Evolutionary conservation across 1,140 invertebrate species (phyloP), one percentile per base, ranked within the genome.

Genomic region (Druon quercuslanigerum): DNA sequence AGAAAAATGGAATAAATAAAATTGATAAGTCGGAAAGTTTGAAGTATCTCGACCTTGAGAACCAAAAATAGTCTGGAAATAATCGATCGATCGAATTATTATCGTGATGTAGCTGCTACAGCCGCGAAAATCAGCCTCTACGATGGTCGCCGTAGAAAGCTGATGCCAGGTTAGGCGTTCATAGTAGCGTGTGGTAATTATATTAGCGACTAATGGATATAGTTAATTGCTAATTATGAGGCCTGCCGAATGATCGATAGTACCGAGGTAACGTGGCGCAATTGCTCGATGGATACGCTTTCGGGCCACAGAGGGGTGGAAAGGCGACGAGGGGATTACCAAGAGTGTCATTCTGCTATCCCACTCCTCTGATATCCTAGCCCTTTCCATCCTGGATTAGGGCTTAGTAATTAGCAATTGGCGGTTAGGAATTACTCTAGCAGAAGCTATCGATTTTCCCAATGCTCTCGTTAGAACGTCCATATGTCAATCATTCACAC

Each of bases 221-320:
- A 91, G 90, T 91, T 91, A 91, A 91, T 91, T 91, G 89, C 90
- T 91, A 91, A 91, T 91, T 91, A 91, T 90, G 88, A 89, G 88
- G 87, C 90, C 89, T 90, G 87, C 87, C 87, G 86, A 91, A 91
- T 91, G 90, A 91, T 91, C 90, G 90, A 91, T 91, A 91, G 87
- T 86, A 86, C 87, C 84, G 87, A 87, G 85, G 87, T 86, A 87
- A 83, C 87, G 85, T 82, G 83, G 79, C 82, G 73, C 79, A 73
- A 83, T 83, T 82, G 77, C 80, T 78, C 75, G 74, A 66, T 66
- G 25, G 40, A 66, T 66, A 40, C 60, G 60, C 40, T 66, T 66
- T 16, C 8, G 60, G 16, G 20, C 14, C 12, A 20, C 12, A n/a
- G 51, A 77, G 79, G 83, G 83, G 82, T 85, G 84, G 85, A 87